Base-by-base conservation (phyloP, 2,888 invertebrate species). In the Heliconius hortense region DNA sequence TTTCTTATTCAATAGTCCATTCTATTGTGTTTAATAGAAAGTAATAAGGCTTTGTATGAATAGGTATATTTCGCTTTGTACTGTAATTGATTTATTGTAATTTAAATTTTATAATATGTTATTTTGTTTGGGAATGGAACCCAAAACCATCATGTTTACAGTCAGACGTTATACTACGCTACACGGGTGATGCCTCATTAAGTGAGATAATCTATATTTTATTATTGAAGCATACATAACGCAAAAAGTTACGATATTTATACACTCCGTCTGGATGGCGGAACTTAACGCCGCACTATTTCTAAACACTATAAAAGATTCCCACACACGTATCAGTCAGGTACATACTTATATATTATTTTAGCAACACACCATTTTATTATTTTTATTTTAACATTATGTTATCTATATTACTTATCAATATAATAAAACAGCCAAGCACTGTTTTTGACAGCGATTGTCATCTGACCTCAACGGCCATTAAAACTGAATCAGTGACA, bases 1-100 rank as follows among this genome's bases (percentile, higher is more conserved):
- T 72, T 62, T 63, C 56, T 66, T 75, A 64, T 70, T 75, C 70
- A 73, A 68, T 76, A 68, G 67, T 56, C 76, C 67, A 77, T 74
- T 56, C 76, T 71, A 77, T 77, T 78, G 77, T 78, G 63, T 11
- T 62, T 60, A 39, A 71, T 73, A 73, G 75, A 76, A 76, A 77
- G 77, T 69, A 69, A 63, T 73, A 64, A 73, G 53, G 75, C 56
- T 64, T 64, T 60, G 68, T 62, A 21, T 24, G 15, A n/a, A 48
- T 56, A 31, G 35, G 53, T 70, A 53, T 28, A 35, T 48, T 73
- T 59, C 62, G 67, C 73, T 75, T 73, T 60, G 62, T 18, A 56
- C 48, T 62, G 18, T 18, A 43, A 71, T 24, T 64, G n/a, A 28
- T 69, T 63, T 26, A 8, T 66, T 43, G 3, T 21, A 31, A 63